A percentile compares a stretch with the other conserved stretches of the same genome.
phyloP scores from a whole-genome alignment of 2,113 vertebrate species.

The Lycaon pictus region DNA sequence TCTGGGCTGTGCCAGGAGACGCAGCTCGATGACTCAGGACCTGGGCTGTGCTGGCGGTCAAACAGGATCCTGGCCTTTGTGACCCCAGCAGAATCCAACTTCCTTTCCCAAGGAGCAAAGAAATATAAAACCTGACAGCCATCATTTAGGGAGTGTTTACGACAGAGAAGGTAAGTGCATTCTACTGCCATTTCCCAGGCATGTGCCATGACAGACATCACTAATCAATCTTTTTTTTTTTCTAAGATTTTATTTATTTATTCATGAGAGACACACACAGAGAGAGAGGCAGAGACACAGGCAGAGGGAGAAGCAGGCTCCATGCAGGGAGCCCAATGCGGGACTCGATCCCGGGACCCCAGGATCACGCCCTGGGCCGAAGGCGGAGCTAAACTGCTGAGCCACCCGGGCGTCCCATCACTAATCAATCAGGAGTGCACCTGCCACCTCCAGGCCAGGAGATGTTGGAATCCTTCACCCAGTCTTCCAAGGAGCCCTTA shows the following conservation, averaged over 20 bases:
- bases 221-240: not conserved
- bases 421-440: not conserved
- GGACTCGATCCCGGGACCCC: too few relatives aligned
- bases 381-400: too few relatives aligned
- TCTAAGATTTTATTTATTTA: too few relatives aligned
- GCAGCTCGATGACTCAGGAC: not conserved
- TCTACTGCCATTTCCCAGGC: not conserved
- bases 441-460: not conserved
- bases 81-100: not conserved
- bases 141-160: not conserved
- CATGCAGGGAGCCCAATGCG: too few relatives aligned
- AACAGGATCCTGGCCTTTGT: not conserved
- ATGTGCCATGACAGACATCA: not conserved
- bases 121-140: not conserved
- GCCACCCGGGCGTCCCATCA: not conserved
- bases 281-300: too few relatives aligned
- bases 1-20: not conserved
- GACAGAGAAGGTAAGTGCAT: not conserved
- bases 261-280: too few relatives aligned
- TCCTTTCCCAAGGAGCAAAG: slow-evolving; percentile 5
- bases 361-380: too few relatives aligned
- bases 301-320: too few relatives aligned
- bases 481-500: not conserved
- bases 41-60: not conserved
- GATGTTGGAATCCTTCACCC: not conserved